Evolutionary conservation across 1,140 invertebrate species (phyloP).

Genomic region (Vanessa tameamea): DNA sequence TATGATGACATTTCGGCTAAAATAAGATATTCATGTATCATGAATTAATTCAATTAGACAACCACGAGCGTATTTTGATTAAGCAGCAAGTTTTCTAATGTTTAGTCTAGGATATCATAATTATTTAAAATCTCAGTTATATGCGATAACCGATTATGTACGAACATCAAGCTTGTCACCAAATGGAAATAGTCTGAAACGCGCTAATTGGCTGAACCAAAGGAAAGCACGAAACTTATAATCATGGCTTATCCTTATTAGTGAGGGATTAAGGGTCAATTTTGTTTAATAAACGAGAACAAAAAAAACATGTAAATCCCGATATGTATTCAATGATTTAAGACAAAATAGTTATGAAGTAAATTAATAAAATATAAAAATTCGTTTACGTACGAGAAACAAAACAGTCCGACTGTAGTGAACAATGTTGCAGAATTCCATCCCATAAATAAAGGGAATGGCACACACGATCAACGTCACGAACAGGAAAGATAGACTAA

Average conservation of each 20-base stretch:
- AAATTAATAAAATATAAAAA: background rate
- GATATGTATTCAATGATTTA: no score
- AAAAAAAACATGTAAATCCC: no score
- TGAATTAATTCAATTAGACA: no score
- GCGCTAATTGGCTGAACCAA: conserved; percentile 17
- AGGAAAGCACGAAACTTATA: conserved; percentile 22
- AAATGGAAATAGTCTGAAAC: conserved; percentile 3
- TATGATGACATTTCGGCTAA: no score
- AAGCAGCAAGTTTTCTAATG: no score
- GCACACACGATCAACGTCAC: conserved; percentile 25
- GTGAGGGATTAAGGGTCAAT: conserved; percentile 16
- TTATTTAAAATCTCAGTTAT: background rate
- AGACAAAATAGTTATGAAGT: background rate
- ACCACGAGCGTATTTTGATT: no score
- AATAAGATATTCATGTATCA: no score
- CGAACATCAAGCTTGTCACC: background rate
- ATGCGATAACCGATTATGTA: background rate
- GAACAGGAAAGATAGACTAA: conserved; percentile 20
- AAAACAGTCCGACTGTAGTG: background rate
- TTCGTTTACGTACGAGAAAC: background rate
- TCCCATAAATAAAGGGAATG: conserved; percentile 23
- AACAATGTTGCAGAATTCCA: conserved; percentile 1
- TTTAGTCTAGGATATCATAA: background rate
- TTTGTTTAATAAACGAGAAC: background rate
- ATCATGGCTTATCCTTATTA: conserved; percentile 14